Base-by-base conservation (phyloP, 2,797 vertebrate species). In the Rhynchotus rufescens region DNA sequence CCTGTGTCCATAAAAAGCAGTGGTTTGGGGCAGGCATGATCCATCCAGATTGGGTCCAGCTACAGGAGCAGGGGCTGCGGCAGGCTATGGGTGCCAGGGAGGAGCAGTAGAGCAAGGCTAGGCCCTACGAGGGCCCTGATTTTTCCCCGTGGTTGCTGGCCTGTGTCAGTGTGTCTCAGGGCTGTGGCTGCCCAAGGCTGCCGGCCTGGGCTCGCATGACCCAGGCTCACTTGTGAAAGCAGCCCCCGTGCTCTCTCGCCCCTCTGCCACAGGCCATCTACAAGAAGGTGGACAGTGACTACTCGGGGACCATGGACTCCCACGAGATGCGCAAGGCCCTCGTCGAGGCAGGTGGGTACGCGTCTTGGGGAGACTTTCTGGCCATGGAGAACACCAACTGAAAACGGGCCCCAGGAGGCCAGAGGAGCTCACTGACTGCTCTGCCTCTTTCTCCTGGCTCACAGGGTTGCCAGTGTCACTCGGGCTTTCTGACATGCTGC, bases 281-380 rank as follows among this genome's bases (percentile, higher is more conserved):
- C 40, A 97, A 96, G 96, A 97, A 98, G 89, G 98, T 97, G 8
- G 98, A 98, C 94, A 15, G 16, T 0, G 98, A 98, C 68, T 97
- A 93, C 80, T 98, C 97, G 0, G 98, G 98, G 20, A 98, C 97
- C 22, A 98, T 99, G 1, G 97, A 98, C 87, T 98, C 98, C 5
- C 97, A 98, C 0, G 98, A 98, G 96, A 98, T 99, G 98, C 96
- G 96, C 40, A 95, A 97, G 5, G 98, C 98, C 67, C 97, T 99
- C 59, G 97, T 97, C 79, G 98, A 98, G 40, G 98, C 98, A 92
- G 98, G 98, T 99, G 71, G 93, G 94, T 36, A 1, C 3, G 4
- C 14, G 30, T 19, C 17, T 56, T 0, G 0, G 15, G 19, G 30
- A 25, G 15, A 4, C 15, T 0, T 1, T 2, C 0, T 0, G 4